Evolutionary conservation across 2,113 vertebrate genomes (phyloP).

Genomic region (Triplophysa siluroides): DNA sequence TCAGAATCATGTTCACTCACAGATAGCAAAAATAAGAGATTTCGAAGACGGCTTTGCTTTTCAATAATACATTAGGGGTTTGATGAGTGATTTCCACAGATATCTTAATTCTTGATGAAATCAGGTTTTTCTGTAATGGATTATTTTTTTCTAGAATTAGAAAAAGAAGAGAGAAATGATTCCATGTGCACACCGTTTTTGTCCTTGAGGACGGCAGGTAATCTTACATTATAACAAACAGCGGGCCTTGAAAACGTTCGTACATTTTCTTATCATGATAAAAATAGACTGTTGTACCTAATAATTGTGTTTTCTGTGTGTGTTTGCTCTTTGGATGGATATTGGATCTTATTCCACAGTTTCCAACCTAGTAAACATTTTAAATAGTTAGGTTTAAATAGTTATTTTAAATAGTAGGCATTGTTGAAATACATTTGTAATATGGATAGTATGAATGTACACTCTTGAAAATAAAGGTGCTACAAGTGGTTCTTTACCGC

Average conservation of each 20-base stretch:
- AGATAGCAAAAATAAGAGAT: constrained; percentile 10
- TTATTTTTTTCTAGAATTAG: not conserved
- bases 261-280: not conserved
- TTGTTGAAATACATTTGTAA: too few species aligned
- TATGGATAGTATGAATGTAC: too few species aligned
- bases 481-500: too few species aligned
- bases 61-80: constrained; percentile 22
- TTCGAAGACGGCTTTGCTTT: constrained; percentile 7
- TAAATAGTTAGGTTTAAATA: too few species aligned
- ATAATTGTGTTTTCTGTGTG: not conserved
- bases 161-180: not conserved
- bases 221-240: not conserved
- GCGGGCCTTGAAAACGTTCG: not conserved
- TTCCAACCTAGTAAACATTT: too few species aligned
- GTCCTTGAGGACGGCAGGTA: not conserved
- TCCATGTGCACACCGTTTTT: not conserved
- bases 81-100: constrained; percentile 7
- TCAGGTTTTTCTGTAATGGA: constrained; percentile 8
- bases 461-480: too few species aligned
- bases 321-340: too few species aligned
- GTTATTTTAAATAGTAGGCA: too few species aligned
- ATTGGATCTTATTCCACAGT: too few species aligned
- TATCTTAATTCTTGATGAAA: not conserved
- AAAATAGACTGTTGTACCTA: not conserved
- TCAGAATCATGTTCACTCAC: constrained; percentile 27